phyloP scores from a whole-genome alignment of 2,888 invertebrate species.

The Nowickia ferox region DNA sequence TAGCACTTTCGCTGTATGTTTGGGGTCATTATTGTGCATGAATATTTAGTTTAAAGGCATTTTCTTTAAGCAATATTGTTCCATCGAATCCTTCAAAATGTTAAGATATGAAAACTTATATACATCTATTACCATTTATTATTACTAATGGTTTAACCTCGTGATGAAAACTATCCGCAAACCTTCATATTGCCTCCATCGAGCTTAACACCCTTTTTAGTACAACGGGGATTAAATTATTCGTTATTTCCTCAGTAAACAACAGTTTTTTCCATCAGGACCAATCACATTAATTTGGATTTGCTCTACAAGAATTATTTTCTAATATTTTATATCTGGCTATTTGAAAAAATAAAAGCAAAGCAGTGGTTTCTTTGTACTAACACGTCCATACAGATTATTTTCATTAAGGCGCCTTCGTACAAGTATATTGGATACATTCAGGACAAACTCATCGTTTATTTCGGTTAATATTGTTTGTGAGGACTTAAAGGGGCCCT shows the following conservation, averaged over 20 bases:
- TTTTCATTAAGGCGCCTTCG: not conserved
- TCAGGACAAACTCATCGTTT: too few relatives aligned
- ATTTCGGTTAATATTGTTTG: too few relatives aligned
- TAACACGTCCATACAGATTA: not conserved
- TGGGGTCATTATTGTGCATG: not conserved
- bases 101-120: not conserved
- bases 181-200: not conserved
- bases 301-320: not conserved
- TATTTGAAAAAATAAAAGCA: too few relatives aligned
- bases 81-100: not conserved
- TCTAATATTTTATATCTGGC: not conserved
- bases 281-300: not conserved
- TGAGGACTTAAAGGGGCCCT: too few relatives aligned
- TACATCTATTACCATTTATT: not conserved
- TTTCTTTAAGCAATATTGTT: not conserved
- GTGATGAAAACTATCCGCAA: not conserved
- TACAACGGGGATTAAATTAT: not conserved
- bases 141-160: not conserved
- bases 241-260: not conserved
- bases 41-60: not conserved
- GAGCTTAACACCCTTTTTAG: not conserved
- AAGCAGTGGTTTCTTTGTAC: not conserved
- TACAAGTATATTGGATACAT: too few relatives aligned
- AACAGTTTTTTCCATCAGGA: not conserved
- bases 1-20: not conserved